Percentiles rank a stretch among this genome's conserved stretches.
phyloP scores from a whole-genome alignment of 2,113 vertebrate species.

The Myotis davidii region DNA sequence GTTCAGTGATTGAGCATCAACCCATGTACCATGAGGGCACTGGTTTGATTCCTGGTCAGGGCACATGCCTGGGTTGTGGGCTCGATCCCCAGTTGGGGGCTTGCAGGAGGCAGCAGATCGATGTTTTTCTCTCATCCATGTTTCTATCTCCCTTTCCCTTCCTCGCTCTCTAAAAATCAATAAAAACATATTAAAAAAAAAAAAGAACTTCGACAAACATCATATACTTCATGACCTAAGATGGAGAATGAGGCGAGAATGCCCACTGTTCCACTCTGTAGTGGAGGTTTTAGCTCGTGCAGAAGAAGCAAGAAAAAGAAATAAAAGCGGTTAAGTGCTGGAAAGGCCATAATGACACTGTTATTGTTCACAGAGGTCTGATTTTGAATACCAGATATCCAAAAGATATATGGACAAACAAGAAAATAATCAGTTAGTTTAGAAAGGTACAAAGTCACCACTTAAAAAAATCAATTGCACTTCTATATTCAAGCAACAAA shows the following conservation, averaged over 20 bases:
- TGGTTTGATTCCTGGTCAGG: too few relatives aligned
- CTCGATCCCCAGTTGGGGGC: too few relatives aligned
- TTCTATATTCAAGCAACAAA: background rate
- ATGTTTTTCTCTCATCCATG: too few relatives aligned
- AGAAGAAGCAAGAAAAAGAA: background rate
- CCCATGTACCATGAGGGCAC: too few relatives aligned
- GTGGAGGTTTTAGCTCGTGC: background rate
- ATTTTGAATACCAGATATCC: background rate
- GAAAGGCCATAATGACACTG: background rate
- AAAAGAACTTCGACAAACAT: background rate
- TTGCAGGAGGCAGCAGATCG: too few relatives aligned
- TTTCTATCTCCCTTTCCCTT: too few relatives aligned
- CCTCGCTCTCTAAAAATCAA: too few relatives aligned
- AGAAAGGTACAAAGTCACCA: background rate
- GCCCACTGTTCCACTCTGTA: fast-evolving
- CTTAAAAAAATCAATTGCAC: background rate
- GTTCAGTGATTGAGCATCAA: too few relatives aligned
- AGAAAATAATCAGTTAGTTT: background rate
- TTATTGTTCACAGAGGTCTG: background rate
- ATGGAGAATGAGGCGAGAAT: background rate
- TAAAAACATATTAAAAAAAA: background rate
- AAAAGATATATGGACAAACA: background rate
- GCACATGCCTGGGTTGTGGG: too few relatives aligned
- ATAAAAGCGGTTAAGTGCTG: fast-evolving
- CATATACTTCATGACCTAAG: background rate